Percentiles rank a stretch among this genome's conserved stretches.
Conservation (phyloP, 2,797 vertebrate species). For the Cichlasoma orientale region DNA sequence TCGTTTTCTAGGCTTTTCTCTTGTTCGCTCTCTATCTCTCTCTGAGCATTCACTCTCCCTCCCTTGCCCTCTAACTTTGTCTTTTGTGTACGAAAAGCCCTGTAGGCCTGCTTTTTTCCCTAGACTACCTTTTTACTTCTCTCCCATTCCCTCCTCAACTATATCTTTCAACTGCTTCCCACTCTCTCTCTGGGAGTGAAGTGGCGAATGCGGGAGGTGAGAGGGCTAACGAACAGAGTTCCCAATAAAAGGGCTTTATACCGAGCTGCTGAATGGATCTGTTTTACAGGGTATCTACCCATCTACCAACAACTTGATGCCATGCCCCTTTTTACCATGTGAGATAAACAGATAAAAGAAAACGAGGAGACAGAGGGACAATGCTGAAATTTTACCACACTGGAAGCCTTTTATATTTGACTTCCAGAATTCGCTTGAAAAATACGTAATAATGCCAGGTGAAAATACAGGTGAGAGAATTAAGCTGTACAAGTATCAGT, state of each 20-base stretch:
- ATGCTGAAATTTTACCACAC: not conserved
- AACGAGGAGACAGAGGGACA: not conserved
- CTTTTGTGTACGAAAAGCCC: constrained; percentile 55
- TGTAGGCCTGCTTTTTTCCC: constrained; percentile 54
- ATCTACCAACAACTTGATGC: constrained; percentile 36
- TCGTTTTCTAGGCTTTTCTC: constrained; percentile 53
- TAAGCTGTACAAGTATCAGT: not conserved
- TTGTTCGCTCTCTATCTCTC: constrained; percentile 29
- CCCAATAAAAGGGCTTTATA: constrained; percentile 71
- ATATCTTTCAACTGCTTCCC: constrained; percentile 68
- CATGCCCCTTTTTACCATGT: constrained; percentile 9
- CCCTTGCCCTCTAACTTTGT: constrained; percentile 57
- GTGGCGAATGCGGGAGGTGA: constrained; percentile 60
- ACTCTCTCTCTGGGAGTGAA: constrained; percentile 62
- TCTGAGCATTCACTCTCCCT: constrained; percentile 50
- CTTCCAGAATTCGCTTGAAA: not conserved
- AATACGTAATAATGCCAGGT: not conserved
- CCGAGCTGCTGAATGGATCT: constrained; percentile 69
- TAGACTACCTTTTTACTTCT: constrained; percentile 46
- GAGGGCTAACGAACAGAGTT: constrained; percentile 72
- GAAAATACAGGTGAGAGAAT: not conserved
- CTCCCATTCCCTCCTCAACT: constrained; percentile 50
- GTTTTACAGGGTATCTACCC: constrained; percentile 57
- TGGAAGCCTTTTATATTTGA: not conserved
- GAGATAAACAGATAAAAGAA: constrained; percentile 35